phyloP scores from a whole-genome alignment of 2,113 vertebrate genomes.

The Galeopterus variegatus region DNA sequence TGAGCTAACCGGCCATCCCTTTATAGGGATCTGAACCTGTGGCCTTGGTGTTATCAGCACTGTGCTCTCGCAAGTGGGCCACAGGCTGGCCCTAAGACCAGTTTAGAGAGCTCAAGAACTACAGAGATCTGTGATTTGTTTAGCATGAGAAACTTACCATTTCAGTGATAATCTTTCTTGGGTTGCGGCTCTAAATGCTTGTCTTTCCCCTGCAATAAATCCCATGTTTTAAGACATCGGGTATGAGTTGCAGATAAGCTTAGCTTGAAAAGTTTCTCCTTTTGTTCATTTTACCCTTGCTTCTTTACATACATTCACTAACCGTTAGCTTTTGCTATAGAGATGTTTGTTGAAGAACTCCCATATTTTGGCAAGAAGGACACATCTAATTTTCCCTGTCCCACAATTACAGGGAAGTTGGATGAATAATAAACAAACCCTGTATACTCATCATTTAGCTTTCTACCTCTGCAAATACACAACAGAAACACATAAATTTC shows the following conservation, averaged over 20 bases:
- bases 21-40: too few species aligned
- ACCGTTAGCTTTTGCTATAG: background rate
- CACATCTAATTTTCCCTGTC: background rate
- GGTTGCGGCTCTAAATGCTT: background rate
- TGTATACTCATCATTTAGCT: background rate
- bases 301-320: background rate
- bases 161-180: background rate
- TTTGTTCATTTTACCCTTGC: slow-evolving; percentile 34
- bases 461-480: background rate
- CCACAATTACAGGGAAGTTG: background rate
- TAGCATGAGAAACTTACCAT: background rate
- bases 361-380: background rate
- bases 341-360: slow-evolving; percentile 28
- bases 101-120: background rate
- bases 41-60: too few species aligned
- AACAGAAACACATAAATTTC: background rate
- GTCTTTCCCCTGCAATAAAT: background rate
- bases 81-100: background rate
- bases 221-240: background rate
- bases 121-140: background rate
- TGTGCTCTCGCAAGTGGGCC: too few species aligned
- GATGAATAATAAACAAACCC: background rate
- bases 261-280: slow-evolving; percentile 12
- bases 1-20: too few species aligned
- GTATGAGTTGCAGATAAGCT: slow-evolving; percentile 11